Conservation (phyloP, 2,113 vertebrate genomes). For the Sinocyclocheilus rhinocerous region DNA sequence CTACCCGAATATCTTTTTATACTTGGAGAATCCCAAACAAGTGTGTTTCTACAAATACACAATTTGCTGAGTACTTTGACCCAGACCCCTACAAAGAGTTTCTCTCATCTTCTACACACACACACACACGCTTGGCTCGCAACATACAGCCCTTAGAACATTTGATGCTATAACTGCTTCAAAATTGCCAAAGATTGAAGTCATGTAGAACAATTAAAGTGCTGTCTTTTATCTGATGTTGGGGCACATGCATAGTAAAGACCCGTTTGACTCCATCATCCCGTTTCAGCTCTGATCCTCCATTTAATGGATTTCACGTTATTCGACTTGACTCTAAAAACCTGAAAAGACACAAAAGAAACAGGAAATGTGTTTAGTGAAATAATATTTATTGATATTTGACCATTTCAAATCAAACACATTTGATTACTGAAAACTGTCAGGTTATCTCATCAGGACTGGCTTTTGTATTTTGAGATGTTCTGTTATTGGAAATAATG, state of each 20-base stretch:
- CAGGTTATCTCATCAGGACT: neutral
- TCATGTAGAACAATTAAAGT: constrained; percentile 27
- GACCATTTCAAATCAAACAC: neutral
- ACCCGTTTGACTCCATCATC: neutral
- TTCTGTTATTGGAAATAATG: neutral
- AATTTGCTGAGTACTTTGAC: neutral
- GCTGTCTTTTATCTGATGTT: constrained; percentile 21
- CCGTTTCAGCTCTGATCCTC: neutral
- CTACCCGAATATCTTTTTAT: neutral
- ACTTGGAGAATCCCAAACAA: neutral
- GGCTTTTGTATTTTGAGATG: neutral
- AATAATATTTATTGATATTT: neutral
- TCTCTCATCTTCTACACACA: neutral
- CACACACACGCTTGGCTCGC: neutral
- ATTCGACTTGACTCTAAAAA: neutral
- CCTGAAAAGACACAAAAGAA: constrained; percentile 25
- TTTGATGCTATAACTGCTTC: neutral
- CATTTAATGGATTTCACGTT: constrained; percentile 11
- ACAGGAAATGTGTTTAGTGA: neutral
- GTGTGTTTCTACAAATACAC: neutral
- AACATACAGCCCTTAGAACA: neutral
- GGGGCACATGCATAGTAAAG: constrained; percentile 26
- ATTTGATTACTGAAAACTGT: neutral
- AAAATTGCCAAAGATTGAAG: neutral
- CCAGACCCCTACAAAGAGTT: neutral